Conservation (phyloP, 2,888 invertebrate species). For the Operophtera brumata region DNA sequence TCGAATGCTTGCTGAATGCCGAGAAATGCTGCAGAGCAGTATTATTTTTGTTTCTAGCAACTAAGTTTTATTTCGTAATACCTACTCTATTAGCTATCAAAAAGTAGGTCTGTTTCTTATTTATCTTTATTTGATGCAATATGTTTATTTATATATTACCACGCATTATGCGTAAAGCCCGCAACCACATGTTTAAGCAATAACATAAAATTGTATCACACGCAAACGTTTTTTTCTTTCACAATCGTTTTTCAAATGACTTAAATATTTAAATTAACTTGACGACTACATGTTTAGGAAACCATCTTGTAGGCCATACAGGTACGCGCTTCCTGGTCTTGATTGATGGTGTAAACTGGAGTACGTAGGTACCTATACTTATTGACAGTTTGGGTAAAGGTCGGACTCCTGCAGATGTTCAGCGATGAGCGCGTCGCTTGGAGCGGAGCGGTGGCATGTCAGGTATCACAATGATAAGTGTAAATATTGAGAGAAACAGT, state of each 20-base stretch:
- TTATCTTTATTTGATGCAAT: constrained; percentile 3
- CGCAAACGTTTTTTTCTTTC: constrained; percentile 11
- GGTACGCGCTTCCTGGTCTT: constrained; percentile 23
- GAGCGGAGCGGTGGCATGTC: too few species aligned
- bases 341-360: constrained; percentile 18
- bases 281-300: constrained; percentile 8
- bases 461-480: too few species aligned
- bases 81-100: too few species aligned
- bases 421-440: constrained; percentile 1
- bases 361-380: too few species aligned
- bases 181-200: background rate
- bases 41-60: too few species aligned
- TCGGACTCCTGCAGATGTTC: background rate
- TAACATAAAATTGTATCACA: constrained; percentile 15
- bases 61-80: too few species aligned
- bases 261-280: constrained; percentile 5
- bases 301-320: constrained; percentile 9
- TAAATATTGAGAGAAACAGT: too few species aligned
- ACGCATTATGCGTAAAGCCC: constrained; percentile 2
- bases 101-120: constrained; percentile 6
- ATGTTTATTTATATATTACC: constrained; percentile 12
- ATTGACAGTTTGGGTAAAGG: constrained; percentile 1
- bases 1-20: too few species aligned
- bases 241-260: constrained; percentile 17
- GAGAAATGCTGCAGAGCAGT: too few species aligned